Evolutionary conservation across 1,140 invertebrate genomes (phyloP).

Genomic region (Lucilia cuprina): DNA sequence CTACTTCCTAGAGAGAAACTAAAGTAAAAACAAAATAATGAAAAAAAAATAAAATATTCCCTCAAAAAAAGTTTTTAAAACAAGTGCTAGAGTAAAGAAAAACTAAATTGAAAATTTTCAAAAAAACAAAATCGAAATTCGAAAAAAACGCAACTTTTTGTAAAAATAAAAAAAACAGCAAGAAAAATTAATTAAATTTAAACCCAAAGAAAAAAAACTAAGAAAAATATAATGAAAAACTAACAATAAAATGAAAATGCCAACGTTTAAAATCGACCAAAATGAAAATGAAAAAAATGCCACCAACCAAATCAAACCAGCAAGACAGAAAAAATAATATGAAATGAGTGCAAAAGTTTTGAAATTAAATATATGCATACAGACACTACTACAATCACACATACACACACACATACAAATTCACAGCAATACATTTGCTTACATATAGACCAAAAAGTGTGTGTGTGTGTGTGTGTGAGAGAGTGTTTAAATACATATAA

Average conservation of each 20-base stretch:
- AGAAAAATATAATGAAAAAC: neutral
- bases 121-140: neutral
- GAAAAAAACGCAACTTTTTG: neutral
- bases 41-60: neutral
- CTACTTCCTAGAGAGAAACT: neutral
- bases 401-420: neutral
- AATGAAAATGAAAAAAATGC: too few species aligned
- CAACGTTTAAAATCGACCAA: too few species aligned
- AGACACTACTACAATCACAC: neutral
- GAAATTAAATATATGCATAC: constrained; percentile 15
- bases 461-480: neutral
- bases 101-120: neutral
- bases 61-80: neutral
- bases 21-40: too few species aligned
- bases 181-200: neutral
- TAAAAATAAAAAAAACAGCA: neutral
- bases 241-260: constrained; percentile 19
- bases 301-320: neutral
- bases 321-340: constrained; percentile 21
- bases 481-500: too few species aligned
- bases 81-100: neutral
- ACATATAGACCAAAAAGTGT: neutral
- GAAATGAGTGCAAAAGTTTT: constrained; percentile 31
- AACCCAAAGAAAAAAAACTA: neutral
- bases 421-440: neutral